phyloP scores from a whole-genome alignment of 2,113 vertebrate genomes.

The Corapipo altera region DNA sequence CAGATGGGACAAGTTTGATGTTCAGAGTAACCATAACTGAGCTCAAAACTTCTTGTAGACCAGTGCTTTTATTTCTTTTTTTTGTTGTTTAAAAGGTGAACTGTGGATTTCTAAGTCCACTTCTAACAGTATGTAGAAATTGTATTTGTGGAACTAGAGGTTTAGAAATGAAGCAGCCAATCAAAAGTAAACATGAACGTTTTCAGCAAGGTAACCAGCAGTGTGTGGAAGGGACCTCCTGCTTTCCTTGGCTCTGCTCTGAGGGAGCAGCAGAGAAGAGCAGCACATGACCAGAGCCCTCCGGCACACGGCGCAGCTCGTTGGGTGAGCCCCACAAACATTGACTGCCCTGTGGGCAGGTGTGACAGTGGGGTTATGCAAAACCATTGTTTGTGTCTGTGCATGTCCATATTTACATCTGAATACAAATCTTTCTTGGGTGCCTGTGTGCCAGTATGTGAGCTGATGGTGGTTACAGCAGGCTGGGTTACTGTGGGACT shows the following conservation, averaged over 20 bases:
- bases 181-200: background rate
- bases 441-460: background rate
- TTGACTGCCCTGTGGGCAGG: background rate
- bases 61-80: background rate
- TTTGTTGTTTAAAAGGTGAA: background rate
- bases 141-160: background rate
- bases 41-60: background rate
- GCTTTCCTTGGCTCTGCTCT: background rate
- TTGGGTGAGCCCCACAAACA: background rate
- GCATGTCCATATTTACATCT: fast-evolving
- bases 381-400: background rate
- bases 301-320: fast-evolving
- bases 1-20: background rate
- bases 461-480: background rate
- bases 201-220: background rate
- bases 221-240: fast-evolving
- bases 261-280: background rate
- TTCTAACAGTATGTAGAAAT: background rate
- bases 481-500: background rate
- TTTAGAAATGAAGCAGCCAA: background rate
- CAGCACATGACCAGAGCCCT: fast-evolving
- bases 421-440: background rate
- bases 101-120: background rate
- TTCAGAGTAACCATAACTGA: background rate
- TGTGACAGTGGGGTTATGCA: background rate